Percentiles rank a stretch among this genome's conserved stretches.
Evolutionary conservation across 2,888 invertebrate species (phyloP).

Genomic region (Lithophane ornitopus): DNA sequence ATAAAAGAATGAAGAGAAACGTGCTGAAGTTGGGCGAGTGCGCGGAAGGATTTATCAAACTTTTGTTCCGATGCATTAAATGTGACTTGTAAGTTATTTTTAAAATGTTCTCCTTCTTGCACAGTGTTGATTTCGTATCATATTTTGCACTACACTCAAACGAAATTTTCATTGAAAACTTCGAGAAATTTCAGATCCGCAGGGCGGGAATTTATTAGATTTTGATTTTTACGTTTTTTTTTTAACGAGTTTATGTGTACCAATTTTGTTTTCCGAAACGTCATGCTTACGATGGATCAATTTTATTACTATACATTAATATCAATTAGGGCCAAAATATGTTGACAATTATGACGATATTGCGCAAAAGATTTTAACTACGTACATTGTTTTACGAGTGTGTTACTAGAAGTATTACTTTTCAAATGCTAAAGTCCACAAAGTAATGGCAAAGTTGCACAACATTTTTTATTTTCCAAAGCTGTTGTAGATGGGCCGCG

Average conservation of each 20-base stretch:
- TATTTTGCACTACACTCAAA: background rate
- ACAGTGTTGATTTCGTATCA: background rate
- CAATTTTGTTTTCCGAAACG: background rate
- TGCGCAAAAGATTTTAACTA: background rate
- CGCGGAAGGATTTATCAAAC: background rate
- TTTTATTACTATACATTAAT: background rate
- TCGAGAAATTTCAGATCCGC: background rate
- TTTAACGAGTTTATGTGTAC: background rate
- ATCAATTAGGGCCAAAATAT: background rate
- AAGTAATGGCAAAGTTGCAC: background rate
- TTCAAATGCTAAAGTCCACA: background rate
- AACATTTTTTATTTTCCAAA: background rate
- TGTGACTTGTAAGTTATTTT: conserved; percentile 15
- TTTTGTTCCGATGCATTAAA: background rate
- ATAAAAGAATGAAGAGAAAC: background rate
- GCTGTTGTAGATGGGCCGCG: too few species aligned
- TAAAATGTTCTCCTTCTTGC: background rate
- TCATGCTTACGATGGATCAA: background rate
- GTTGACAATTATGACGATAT: background rate
- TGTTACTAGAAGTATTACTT: background rate
- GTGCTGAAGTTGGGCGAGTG: background rate
- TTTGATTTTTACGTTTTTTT: background rate
- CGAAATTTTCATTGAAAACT: background rate
- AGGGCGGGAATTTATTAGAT: background rate
- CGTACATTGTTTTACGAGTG: background rate